These are phyloP conservation scores for Probaryconus sp. DNA, from an alignment of 1,140 invertebrate genomes.

Conservation along the genomic window DNA sequence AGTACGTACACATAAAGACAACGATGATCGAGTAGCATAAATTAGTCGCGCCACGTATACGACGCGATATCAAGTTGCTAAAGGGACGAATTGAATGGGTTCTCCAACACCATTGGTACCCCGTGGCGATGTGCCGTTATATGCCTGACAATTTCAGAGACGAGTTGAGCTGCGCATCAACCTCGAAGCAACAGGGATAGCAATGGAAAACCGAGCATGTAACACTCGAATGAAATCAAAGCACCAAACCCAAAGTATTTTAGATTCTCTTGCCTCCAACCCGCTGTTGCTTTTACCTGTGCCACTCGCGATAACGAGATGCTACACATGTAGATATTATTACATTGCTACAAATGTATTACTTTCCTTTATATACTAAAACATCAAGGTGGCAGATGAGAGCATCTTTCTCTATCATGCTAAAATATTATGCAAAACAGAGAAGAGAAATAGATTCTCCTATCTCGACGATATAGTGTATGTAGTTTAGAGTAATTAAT, in stretches of 20 bases:
- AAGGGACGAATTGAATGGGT: slow-evolving; percentile 38
- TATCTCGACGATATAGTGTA: too few species aligned
- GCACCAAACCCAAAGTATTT: slow-evolving; percentile 61
- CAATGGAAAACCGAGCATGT: slow-evolving; percentile 64
- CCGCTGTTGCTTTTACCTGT: slow-evolving; percentile 11
- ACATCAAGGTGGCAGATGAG: too few species aligned
- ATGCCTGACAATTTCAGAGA: slow-evolving; percentile 62
- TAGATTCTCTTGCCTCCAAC: slow-evolving; percentile 64
- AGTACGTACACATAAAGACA: not conserved
- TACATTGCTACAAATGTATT: not conserved
- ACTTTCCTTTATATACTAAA: too few species aligned
- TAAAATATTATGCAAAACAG: too few species aligned
- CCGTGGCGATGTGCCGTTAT: slow-evolving; percentile 36
- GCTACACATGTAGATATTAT: not conserved
- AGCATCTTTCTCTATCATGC: too few species aligned
- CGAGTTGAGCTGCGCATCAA: slow-evolving; percentile 11
- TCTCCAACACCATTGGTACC: slow-evolving; percentile 23
- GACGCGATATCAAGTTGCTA: slow-evolving; percentile 27
- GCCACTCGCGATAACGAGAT: slow-evolving; percentile 14
- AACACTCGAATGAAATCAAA: slow-evolving; percentile 70
- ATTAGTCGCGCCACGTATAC: slow-evolving; percentile 27
- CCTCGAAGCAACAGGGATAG: slow-evolving; percentile 29
- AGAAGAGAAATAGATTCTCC: too few species aligned
- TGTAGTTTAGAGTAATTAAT: too few species aligned
- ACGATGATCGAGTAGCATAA: slow-evolving; percentile 11